Base-by-base conservation (phyloP, 30 jellyfish, hydroid and myxozoan genomes). In the Sanderia malayensis region DNA sequence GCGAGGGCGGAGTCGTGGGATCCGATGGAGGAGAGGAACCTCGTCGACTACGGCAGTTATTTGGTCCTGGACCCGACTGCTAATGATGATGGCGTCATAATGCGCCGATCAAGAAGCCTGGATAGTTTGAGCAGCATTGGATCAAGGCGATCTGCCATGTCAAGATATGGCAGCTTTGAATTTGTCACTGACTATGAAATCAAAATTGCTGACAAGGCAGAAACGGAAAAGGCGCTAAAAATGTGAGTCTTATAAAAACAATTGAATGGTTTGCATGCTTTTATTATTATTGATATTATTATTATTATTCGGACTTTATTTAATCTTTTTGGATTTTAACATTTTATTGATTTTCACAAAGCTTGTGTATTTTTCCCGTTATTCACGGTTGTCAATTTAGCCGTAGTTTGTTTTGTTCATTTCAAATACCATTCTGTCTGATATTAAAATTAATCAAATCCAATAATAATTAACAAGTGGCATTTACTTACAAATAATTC, bases 201-300 rank as follows among this genome's bases (percentile, higher is more conserved):
- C 46, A 70, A 75, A 20, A 92, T 92, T 25, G 98, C 98, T 4
- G 98, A 92, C 89, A 84, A 92, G 49, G 86, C 88, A 55, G 96
- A 92, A 46, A 17, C 82, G 23, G 88, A 59, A 15, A 80, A 61
- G 58, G 70, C 37, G 44, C 61, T 24, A 25, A 46, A 37, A 37
- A 67, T 7, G 89, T 78, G 89, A 78, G 89, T 78, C 22, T 22
- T 26, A 4, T 2, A 49, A 19, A 49, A 15, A n/a, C n/a, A n/a
- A n/a, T n/a, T n/a, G n/a, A n/a, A n/a, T n/a, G n/a, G n/a, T n/a
- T n/a, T n/a, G n/a, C n/a, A n/a, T n/a, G n/a, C n/a, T n/a, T n/a
- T n/a, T n/a, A n/a, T n/a, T n/a, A n/a, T n/a, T n/a, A n/a, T n/a
- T n/a, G n/a, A n/a, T n/a, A n/a, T n/a, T n/a, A n/a, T n/a, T n/a